phyloP scores from a whole-genome alignment of 2,797 vertebrate genomes.

The Manis pentadactyla region DNA sequence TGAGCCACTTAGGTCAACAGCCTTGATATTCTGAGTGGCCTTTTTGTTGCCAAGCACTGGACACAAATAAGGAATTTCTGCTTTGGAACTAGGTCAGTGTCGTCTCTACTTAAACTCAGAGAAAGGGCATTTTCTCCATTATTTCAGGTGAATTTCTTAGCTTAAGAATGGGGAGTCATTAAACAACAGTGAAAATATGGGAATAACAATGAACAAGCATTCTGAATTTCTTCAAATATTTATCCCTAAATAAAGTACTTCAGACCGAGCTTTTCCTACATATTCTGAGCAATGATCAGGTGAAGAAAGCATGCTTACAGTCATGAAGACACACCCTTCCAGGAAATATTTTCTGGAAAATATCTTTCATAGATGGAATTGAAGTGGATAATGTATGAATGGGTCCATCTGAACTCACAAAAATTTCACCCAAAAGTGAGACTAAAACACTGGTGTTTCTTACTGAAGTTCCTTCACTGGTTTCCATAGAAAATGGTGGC shows the following conservation, averaged over 20 bases:
- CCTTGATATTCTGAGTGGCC: background rate
- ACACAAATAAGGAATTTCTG: conserved; percentile 12
- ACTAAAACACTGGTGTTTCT: background rate
- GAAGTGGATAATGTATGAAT: background rate
- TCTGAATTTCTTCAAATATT: background rate
- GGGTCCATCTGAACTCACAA: background rate
- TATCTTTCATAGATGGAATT: background rate
- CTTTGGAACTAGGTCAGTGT: background rate
- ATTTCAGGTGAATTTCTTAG: conserved; percentile 10
- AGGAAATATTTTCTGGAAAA: conserved; percentile 24
- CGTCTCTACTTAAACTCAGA: background rate
- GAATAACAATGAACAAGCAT: background rate
- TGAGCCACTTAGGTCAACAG: background rate
- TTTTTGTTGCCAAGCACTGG: background rate
- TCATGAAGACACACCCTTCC: background rate
- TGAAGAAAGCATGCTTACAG: background rate
- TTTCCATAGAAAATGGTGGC: background rate
- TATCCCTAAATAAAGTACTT: background rate
- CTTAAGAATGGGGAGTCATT: background rate
- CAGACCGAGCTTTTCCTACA: background rate
- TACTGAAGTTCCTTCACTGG: background rate
- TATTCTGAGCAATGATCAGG: background rate
- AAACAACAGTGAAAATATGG: background rate
- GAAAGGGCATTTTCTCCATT: background rate
- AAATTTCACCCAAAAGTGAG: background rate